A percentile compares a stretch with the other conserved stretches of the same genome.
Evolutionary conservation across 2,113 vertebrate species (phyloP).

Genomic region (Perca fluviatilis): DNA sequence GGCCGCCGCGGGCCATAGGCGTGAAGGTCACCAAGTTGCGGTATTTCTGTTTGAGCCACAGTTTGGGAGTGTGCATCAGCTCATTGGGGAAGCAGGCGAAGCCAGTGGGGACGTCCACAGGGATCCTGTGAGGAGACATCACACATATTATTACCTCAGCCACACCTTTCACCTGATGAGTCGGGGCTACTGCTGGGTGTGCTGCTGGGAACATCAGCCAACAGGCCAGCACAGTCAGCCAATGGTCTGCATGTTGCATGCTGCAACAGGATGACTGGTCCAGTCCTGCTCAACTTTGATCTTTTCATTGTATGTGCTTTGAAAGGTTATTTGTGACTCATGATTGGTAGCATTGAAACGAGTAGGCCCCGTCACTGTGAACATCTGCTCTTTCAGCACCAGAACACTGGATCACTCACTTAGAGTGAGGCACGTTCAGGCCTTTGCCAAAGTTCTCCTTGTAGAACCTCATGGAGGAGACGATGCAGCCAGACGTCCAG

Average conservation of each 20-base stretch:
- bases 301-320: too few relatives aligned
- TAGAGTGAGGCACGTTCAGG: conserved; percentile 68
- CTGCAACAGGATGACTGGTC: too few relatives aligned
- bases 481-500: conserved; percentile 89
- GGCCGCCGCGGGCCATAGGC: conserved; percentile 87
- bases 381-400: neutral
- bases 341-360: too few relatives aligned
- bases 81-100: conserved; percentile 89
- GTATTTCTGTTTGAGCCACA: conserved; percentile 85
- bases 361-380: too few relatives aligned
- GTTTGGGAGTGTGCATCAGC: conserved; percentile 79
- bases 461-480: conserved; percentile 91
- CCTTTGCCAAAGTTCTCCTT: conserved; percentile 87
- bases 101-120: conserved; percentile 83
- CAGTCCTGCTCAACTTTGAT: too few relatives aligned
- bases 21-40: conserved; percentile 82
- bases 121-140: conserved; percentile 73
- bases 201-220: too few relatives aligned
- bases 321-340: too few relatives aligned
- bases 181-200: too few relatives aligned
- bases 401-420: conserved; percentile 62
- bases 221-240: too few relatives aligned
- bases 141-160: too few relatives aligned
- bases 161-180: too few relatives aligned
- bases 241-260: too few relatives aligned